These are phyloP conservation scores for Parelbella ahira DNA, from an alignment of 2,888 invertebrate genomes.

Conservation along the genomic window DNA sequence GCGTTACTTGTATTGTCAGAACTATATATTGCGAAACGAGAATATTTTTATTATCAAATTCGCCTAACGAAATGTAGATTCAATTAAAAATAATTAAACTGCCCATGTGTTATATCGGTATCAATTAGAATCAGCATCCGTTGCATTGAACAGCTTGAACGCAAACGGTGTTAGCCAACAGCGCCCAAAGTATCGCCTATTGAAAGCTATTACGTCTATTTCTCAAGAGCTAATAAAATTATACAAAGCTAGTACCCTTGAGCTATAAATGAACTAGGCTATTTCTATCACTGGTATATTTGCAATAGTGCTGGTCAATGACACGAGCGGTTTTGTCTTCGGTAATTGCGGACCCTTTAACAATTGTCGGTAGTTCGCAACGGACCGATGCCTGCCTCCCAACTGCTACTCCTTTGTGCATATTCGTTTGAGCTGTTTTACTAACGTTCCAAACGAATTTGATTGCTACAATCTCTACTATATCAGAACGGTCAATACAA, in stretches of 20 bases:
- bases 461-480: not conserved
- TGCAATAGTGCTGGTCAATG: constrained; percentile 47
- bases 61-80: no score
- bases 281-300: constrained; percentile 33
- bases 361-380: constrained; percentile 36
- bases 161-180: constrained; percentile 6
- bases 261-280: constrained; percentile 28
- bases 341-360: constrained; percentile 40
- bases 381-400: constrained; percentile 8
- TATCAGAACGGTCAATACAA: no score
- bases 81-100: no score
- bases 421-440: constrained; percentile 11
- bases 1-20: no score
- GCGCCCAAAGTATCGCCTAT: constrained; percentile 1
- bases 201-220: constrained; percentile 19
- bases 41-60: no score
- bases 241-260: constrained; percentile 33
- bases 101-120: no score
- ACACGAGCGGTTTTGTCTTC: constrained; percentile 43
- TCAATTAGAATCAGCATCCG: no score
- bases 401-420: constrained; percentile 3
- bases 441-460: no score
- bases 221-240: constrained; percentile 26
- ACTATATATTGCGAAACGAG: no score
- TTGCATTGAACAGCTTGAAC: constrained; percentile 3